These are phyloP conservation scores for Criorhina ranunculi DNA, from an alignment of 2,888 invertebrate genomes.

Conservation along the genomic window DNA sequence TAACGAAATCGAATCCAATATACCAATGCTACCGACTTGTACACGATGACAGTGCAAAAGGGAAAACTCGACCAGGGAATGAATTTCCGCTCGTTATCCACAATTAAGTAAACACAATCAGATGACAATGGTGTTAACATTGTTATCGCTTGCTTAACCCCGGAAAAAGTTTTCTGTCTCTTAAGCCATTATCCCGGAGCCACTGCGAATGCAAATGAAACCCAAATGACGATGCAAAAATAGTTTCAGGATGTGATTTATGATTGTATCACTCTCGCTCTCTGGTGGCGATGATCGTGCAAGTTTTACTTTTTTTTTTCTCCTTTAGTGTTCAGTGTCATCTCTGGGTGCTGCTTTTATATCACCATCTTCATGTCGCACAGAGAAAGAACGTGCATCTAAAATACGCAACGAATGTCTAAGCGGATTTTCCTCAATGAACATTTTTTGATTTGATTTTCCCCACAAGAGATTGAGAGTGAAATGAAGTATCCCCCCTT, in stretches of 20 bases:
- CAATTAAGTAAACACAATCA: slow-evolving; percentile 60
- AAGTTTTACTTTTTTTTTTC: slow-evolving; percentile 27
- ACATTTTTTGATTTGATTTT: slow-evolving; percentile 27
- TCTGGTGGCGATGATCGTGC: slow-evolving; percentile 52
- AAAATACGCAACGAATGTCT: background rate
- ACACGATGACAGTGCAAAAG: slow-evolving; percentile 27
- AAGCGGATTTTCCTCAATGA: slow-evolving; percentile 60
- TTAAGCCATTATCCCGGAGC: background rate
- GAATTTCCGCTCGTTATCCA: slow-evolving; percentile 51
- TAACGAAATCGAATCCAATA: background rate
- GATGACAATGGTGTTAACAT: slow-evolving; percentile 64
- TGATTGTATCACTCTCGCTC: slow-evolving; percentile 47
- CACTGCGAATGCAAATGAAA: slow-evolving; percentile 69
- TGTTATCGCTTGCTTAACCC: slow-evolving; percentile 56
- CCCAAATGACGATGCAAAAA: slow-evolving; percentile 68
- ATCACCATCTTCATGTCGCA: background rate
- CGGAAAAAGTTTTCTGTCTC: slow-evolving; percentile 27
- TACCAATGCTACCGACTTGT: background rate
- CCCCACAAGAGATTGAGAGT: slow-evolving; percentile 6
- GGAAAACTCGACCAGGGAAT: too few species aligned
- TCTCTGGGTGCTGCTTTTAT: background rate
- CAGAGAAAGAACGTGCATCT: too few species aligned
- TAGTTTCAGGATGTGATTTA: slow-evolving; percentile 73
- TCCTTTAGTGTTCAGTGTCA: slow-evolving; percentile 21
- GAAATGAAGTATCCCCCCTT: background rate